Conservation (phyloP, 2,113 vertebrate genomes). For the Solenodon paradoxus region DNA sequence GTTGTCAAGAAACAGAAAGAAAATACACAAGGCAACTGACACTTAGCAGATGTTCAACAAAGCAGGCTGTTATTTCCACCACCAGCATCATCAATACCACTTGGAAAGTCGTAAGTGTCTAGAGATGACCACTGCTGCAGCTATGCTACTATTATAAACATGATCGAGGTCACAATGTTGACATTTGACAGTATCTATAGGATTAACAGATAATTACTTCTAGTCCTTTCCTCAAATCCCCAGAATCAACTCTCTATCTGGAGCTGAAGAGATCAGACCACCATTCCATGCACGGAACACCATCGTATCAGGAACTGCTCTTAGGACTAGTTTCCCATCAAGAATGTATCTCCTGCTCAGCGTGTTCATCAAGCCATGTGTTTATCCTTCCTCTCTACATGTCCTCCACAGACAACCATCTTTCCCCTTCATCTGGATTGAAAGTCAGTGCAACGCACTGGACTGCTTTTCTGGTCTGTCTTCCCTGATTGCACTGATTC, state of each 20-base stretch:
- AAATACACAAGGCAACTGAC: not conserved
- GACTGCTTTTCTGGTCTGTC: not conserved
- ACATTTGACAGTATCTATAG: not conserved
- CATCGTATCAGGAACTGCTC: not conserved
- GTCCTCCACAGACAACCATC: not conserved
- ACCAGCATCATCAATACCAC: too few relatives aligned
- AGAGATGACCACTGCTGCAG: not conserved
- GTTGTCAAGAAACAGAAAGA: not conserved
- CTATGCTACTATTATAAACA: not conserved
- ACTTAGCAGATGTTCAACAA: not conserved
- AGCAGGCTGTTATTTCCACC: not conserved
- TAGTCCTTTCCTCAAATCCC: not conserved
- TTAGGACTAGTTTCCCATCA: not conserved
- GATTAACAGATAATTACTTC: not conserved
- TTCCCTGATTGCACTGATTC: not conserved
- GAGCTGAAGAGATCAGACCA: not conserved
- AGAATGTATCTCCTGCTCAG: not conserved
- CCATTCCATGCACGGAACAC: not conserved
- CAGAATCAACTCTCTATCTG: not conserved
- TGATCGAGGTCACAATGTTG: not conserved
- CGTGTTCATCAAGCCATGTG: not conserved
- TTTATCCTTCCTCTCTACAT: not conserved
- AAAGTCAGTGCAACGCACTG: not conserved
- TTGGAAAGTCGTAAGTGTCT: not conserved
- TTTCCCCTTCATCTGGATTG: not conserved